Evolutionary conservation across 2,797 vertebrate genomes (phyloP), one percentile per base, ranked within the genome.

Genomic region (Sebastes minor): DNA sequence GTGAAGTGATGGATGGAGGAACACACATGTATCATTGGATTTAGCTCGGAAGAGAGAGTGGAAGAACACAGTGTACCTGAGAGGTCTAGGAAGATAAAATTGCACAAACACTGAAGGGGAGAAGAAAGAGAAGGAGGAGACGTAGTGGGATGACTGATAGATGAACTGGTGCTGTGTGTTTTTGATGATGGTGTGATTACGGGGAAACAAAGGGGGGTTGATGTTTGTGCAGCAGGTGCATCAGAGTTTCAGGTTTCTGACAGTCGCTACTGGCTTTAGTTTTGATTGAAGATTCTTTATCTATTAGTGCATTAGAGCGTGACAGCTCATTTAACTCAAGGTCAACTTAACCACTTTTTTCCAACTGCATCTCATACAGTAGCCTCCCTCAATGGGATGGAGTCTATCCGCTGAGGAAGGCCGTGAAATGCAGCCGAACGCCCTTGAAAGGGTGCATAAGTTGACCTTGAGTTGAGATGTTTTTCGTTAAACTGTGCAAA

Each of bases 151-250:
- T 25, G n/a, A 55, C 49, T 57, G 74, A 80, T 7, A 65, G 64
- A 38, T 46, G n/a, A 71, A 55, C 25, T 12, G 69, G 60, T 13
- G 8, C 16, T 65, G 71, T 38, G 70, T 64, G 57, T 33, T 60
- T 65, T 28, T 46, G 42, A 67, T 74, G 81, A 63, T 71, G 60
- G 71, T 78, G 78, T 82, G 71, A 82, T 80, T 28, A 66, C 73
- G 30, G 74, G 65, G 33, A 86, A 76, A 73, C 57, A 67, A 76
- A 63, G 2, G 1, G 20, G 16, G 20, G 0, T 20, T 32, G 62
- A 65, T 74, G 73, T 79, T 80, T 77, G 57, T 79, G 77, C 1
- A 86, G 81, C 85, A 88, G 77, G 78, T 85, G 84, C 74, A 42
- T 77, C 23, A 56, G 35, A 49, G 88, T 59, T 68, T 89, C 76